Evolutionary conservation across 2,113 vertebrate species (phyloP).

Genomic region (Hydrolagus affinis): DNA sequence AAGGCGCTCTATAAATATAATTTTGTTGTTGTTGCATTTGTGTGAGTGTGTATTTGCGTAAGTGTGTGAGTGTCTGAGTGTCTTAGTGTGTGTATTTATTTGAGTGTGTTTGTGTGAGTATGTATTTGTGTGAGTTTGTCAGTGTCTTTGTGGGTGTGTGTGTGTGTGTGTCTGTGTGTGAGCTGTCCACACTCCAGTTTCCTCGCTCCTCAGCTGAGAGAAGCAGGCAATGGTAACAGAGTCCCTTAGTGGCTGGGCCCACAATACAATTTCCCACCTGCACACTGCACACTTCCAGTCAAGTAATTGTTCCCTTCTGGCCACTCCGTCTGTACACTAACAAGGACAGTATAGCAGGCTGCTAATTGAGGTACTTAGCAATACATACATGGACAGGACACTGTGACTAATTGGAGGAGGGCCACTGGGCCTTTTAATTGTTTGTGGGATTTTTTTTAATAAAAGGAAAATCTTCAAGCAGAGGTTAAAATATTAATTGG

Average conservation of each 20-base stretch:
- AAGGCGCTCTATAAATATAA: no score
- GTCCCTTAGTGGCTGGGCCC: constrained; percentile 26
- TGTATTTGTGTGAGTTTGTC: no score
- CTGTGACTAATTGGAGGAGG: constrained; percentile 53
- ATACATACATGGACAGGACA: constrained; percentile 44
- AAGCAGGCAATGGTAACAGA: constrained; percentile 37
- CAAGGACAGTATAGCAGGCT: constrained; percentile 40
- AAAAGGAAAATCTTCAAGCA: constrained; percentile 46
- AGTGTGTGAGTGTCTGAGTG: no score
- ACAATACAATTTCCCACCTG: constrained; percentile 30
- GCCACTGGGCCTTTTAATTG: constrained; percentile 56
- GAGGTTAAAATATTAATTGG: constrained; percentile 36
- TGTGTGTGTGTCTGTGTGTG: constrained; percentile 8
- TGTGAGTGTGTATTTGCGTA: no score
- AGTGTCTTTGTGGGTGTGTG: no score
- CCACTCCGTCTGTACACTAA: constrained; percentile 45
- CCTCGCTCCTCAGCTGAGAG: constrained; percentile 37
- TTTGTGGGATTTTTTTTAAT: constrained; percentile 47
- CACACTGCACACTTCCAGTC: constrained; percentile 38
- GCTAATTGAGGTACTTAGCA: constrained; percentile 51
- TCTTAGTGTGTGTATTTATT: no score
- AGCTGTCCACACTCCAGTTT: constrained; percentile 37
- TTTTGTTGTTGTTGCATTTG: no score
- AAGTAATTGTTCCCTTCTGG: constrained; percentile 55
- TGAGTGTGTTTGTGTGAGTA: no score